Evolutionary conservation across 2,797 vertebrate species (phyloP).

Genomic region (Aselliscus stoliczkanus): DNA sequence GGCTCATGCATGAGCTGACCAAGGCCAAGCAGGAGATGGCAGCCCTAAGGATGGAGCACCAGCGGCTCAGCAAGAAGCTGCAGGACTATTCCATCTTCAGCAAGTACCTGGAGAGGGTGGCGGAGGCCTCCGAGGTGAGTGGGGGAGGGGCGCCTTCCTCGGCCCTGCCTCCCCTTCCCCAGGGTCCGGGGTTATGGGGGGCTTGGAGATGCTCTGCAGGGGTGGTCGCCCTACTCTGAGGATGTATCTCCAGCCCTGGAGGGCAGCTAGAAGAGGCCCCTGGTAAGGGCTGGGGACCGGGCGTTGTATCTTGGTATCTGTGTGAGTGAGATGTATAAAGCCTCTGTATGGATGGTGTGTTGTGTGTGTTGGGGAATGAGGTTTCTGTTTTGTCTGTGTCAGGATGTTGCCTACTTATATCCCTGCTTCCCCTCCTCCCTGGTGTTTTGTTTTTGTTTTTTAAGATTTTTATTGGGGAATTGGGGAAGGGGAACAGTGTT

Average conservation of each 20-base stretch:
- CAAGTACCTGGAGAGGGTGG: conserved; percentile 78
- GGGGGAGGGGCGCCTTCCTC: accelerated
- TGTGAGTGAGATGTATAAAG: neutral
- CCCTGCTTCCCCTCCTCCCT: neutral
- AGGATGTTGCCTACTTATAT: accelerated
- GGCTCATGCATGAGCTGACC: conserved; percentile 62
- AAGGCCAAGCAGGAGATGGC: conserved; percentile 62
- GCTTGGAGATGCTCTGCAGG: no score
- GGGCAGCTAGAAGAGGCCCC: neutral
- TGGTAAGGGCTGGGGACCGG: neutral
- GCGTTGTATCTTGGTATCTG: neutral
- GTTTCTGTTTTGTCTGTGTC: neutral
- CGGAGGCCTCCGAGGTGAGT: conserved; percentile 77
- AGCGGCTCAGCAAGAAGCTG: conserved; percentile 49
- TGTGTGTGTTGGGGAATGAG: neutral
- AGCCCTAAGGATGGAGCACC: conserved; percentile 51
- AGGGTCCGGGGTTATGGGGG: neutral
- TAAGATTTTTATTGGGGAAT: no score
- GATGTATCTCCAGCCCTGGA: neutral
- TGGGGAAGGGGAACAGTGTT: no score
- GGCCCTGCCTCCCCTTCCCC: neutral
- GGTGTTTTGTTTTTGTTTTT: neutral
- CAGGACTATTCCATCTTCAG: conserved; percentile 74
- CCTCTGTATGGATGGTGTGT: neutral
- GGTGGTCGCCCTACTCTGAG: neutral